Base-by-base conservation (phyloP, 2,888 invertebrate species). In the Apeira syringaria region DNA sequence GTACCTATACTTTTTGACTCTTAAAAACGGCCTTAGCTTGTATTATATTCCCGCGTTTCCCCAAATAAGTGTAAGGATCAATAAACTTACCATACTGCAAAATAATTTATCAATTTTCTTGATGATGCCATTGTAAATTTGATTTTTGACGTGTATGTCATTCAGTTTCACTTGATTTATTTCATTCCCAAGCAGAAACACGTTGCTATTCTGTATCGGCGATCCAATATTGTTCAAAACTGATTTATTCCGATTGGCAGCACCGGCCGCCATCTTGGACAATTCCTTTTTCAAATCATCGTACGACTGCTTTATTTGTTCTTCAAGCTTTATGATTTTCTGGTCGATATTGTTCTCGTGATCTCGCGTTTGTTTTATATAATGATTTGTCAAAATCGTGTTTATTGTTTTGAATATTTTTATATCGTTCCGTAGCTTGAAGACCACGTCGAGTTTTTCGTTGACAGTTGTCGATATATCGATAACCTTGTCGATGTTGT, bases 401-500 rank as follows among this genome's bases (percentile, higher is more conserved):
- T 89, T 89, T 1, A 89, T 81, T 0, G 89, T 87, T 74, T 71
- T 78, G 29, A 81, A 89, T 55, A 88, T 85, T 75, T 86, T 89
- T 0, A 89, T 87, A 33, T 89, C 89, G 64, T 80, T 88, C 43
- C 89, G 64, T 32, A 89, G 56, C 64, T 87, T 88, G 41, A 82
- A 71, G 0, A 89, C 80, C 0, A 83, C 61, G 20, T 88, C 86
- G 13, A 89, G 73, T 73, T 88, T 89, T n/a, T 88, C 83, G 71
- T 89, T 80, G 3, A 86, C 69, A 0, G 74, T 72, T 5, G 73
- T 78, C 37, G 84, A 67, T 56, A 85, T 59, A 27, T 83, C 81
- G 62, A 83, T 64, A 7, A 80, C 62, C 66, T 71, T 75, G 5
- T 84, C 79, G 61, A 66, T 65, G 24, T 65, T 71, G 6, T 72